phyloP scores from a whole-genome alignment of 2,888 invertebrate species.

The Acanthopleura granulata region DNA sequence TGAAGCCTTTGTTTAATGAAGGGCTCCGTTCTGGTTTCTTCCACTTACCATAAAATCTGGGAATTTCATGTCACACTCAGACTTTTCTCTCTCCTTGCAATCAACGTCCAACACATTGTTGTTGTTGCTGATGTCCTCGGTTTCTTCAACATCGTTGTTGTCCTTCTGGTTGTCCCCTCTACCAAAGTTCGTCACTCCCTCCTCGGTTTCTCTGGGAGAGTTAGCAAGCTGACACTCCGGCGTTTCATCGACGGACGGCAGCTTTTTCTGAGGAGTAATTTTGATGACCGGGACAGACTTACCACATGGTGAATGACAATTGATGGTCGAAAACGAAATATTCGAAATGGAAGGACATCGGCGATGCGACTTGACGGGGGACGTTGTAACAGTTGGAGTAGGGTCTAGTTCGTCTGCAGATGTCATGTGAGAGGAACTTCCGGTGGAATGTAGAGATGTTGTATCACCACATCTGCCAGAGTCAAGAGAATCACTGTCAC shows the following conservation, averaged over 20 bases:
- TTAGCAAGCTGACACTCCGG: not conserved
- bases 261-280: conserved; percentile 4
- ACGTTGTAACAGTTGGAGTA: not conserved
- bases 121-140: not conserved
- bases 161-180: not conserved
- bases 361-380: not conserved
- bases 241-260: conserved; percentile 1
- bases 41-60: no score
- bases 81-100: no score
- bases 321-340: conserved; percentile 12
- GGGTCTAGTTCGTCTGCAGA: conserved; percentile 10
- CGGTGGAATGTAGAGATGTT: conserved; percentile 3
- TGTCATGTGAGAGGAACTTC: conserved; percentile 8
- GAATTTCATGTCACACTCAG: no score
- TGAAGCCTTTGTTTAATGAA: no score
- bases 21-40: no score
- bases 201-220: not conserved
- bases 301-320: not conserved
- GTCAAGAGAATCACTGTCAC: conserved; percentile 17
- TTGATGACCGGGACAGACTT: conserved; percentile 14
- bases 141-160: not conserved
- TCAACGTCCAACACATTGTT: not conserved
- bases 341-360: conserved; percentile 18
- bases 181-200: not conserved
- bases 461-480: conserved; percentile 9